Conservation (phyloP, 2,888 invertebrate genomes). For the Deilephila elpenor region DNA sequence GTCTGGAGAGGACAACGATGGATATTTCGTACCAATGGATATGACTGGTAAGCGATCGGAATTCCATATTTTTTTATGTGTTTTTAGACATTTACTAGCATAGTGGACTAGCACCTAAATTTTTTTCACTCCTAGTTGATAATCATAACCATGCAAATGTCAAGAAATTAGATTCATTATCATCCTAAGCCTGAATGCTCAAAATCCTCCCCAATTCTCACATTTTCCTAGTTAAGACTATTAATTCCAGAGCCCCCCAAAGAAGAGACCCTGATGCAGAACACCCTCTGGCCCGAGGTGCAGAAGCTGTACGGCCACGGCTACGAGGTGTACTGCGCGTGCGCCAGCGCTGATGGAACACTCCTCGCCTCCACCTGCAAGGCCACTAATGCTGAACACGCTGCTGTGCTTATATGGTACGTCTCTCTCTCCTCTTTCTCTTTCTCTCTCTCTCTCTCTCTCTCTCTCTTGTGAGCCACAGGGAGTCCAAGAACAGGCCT, state of each 20-base stretch:
- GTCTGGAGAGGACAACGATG: constrained; percentile 58
- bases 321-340: constrained; percentile 94
- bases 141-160: no score
- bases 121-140: no score
- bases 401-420: constrained; percentile 95
- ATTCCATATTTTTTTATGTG: no score
- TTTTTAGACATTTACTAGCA: no score
- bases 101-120: no score
- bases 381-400: constrained; percentile 91
- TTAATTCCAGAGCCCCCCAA: constrained; percentile 90
- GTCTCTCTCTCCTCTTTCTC: not conserved
- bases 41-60: constrained; percentile 61
- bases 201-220: no score
- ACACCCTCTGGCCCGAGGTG: constrained; percentile 98
- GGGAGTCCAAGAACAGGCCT: no score
- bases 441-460: not conserved
- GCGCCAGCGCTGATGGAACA: constrained; percentile 88
- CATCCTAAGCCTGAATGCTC: no score
- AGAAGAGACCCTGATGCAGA: constrained; percentile 95
- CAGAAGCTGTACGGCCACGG: constrained; percentile 99
- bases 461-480: no score
- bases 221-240: not conserved
- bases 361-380: constrained; percentile 95
- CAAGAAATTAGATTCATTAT: no score
- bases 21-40: constrained; percentile 67